Evolutionary conservation across 2,888 invertebrate species (phyloP).

Genomic region (Muschampia plurimacula): DNA sequence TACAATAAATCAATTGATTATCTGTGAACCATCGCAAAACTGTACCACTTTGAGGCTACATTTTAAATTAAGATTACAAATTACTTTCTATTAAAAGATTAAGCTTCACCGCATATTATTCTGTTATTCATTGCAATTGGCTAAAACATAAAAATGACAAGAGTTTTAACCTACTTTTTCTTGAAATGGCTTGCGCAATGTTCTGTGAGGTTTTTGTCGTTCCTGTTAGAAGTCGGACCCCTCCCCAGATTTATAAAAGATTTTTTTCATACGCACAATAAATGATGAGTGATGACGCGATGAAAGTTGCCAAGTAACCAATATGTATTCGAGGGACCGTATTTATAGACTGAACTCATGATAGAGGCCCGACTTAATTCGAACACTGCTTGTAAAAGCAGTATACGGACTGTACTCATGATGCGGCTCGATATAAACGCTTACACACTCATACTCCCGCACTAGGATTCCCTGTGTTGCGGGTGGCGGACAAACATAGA

Average conservation of each 20-base stretch:
- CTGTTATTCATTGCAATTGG: neutral
- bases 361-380: too few species aligned
- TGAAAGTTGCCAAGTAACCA: too few species aligned
- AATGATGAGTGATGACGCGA: too few species aligned
- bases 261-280: too few species aligned
- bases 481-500: too few species aligned
- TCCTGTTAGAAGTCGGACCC: neutral
- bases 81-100: conserved; percentile 17
- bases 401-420: too few species aligned
- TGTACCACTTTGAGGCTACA: neutral
- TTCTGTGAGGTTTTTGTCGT: neutral
- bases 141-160: neutral
- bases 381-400: too few species aligned
- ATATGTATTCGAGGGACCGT: too few species aligned
- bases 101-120: neutral
- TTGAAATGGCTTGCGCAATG: neutral
- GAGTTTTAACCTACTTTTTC: neutral
- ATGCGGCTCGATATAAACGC: too few species aligned
- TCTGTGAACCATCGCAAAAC: conserved; percentile 44
- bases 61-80: conserved; percentile 14
- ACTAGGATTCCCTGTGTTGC: too few species aligned
- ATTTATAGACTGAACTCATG: too few species aligned
- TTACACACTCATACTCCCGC: too few species aligned
- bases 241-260: neutral
- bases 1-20: conserved; percentile 57